Base-by-base conservation (phyloP, 2,797 vertebrate genomes). In the Eupleurogrammus muticus region DNA sequence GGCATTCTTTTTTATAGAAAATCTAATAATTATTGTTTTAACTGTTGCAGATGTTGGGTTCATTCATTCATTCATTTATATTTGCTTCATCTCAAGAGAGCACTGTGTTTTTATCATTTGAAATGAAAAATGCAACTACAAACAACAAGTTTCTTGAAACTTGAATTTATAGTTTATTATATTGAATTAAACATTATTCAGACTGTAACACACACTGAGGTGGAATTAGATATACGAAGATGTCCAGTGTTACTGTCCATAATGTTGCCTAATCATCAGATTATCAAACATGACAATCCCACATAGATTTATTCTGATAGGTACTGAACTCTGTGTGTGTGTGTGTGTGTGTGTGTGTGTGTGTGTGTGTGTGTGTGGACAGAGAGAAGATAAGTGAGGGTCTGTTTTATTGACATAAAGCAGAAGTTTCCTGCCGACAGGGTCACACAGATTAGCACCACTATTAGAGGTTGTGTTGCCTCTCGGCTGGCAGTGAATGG, bases 251-350 rank as follows among this genome's bases (percentile, higher is more conserved):
- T 8, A 17, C 6, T 17, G 40, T 8, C 40, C 16, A n/a, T 44
- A 10, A 17, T 17, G 16, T 44, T 6, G 20, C 4, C 23, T 49
- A 21, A 49, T 49, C 10, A 49, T 44, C 38, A 38, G 56, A 58
- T 59, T 46, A 59, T 59, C 56, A 42, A 9, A 23, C 40, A 16
- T 28, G 56, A 46, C 44, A n/a, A 24, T 48, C 48, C 8, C 38
- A 28, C 38, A 42, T 57, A 21, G 42, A 14, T 16, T 23, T 46
- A 44, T 46, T 46, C 21, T 46, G 20, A 58, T 7, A n/a, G n/a
- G 21, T 16, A 2, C 36, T 57, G 46, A 19, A 48, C 4, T 23
- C 4, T 44, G 16, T 44, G 16, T 20, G 17, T 28, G 34, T 58
- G 52, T 32, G 19, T 60, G 38, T 50, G 54, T 19, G 11, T n/a